Conservation (phyloP, 2,797 vertebrate genomes). For the Gambelia wislizenii region DNA sequence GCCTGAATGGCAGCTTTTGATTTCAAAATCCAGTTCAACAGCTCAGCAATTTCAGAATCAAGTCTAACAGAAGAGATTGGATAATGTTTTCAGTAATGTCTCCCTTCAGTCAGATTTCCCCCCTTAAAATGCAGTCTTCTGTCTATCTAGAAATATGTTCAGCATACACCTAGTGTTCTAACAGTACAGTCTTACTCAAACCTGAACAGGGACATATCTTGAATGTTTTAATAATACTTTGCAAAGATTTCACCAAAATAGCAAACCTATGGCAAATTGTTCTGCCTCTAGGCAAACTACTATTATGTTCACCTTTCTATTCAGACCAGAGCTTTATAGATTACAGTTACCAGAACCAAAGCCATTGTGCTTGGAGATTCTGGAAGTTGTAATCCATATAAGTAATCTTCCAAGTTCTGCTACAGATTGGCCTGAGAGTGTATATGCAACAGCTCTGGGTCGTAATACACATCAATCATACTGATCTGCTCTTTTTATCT, state of each 20-base stretch:
- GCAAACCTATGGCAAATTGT: neutral
- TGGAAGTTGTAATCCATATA: neutral
- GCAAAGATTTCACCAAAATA: neutral
- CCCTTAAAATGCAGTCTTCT: constrained; percentile 21
- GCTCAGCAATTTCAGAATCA: constrained; percentile 83
- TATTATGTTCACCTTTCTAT: neutral
- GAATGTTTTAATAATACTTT: neutral
- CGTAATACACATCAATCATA: neutral
- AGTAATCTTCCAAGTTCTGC: neutral
- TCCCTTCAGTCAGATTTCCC: constrained; percentile 13
- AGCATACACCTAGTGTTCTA: neutral
- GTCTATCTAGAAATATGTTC: neutral
- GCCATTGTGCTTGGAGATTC: neutral
- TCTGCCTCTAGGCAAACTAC: neutral
- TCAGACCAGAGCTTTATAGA: no score
- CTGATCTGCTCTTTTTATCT: neutral
- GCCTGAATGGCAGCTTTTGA: constrained; percentile 83
- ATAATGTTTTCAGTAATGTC: constrained; percentile 39
- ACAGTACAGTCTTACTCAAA: neutral
- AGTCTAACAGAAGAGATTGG: constrained; percentile 81
- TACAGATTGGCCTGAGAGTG: neutral
- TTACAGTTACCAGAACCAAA: no score
- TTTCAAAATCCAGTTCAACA: constrained; percentile 86
- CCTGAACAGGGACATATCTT: neutral
- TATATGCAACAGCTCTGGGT: neutral